Percentiles rank a stretch among this genome's conserved stretches.
Conservation (phyloP, 2,888 invertebrate species). For the Xylota segnis region DNA sequence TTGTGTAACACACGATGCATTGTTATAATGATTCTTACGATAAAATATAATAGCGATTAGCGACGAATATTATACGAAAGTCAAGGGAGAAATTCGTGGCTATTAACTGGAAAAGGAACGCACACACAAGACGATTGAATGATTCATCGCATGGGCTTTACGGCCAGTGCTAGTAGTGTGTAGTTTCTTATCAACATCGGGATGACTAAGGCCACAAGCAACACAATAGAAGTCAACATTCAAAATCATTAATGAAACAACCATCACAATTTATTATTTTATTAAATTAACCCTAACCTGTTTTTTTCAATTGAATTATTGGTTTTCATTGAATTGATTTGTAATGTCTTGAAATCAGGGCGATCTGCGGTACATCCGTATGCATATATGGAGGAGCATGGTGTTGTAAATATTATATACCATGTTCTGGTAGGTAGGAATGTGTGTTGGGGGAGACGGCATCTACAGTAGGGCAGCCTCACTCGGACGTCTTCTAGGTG, state of each 20-base stretch:
- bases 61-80: too few relatives aligned
- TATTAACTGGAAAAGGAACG: not conserved
- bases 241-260: constrained; percentile 1
- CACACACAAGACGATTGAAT: not conserved
- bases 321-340: not conserved
- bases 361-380: too few relatives aligned
- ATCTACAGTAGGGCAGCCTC: too few relatives aligned
- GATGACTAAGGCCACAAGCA: constrained; percentile 19
- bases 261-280: not conserved
- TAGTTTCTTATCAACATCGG: constrained; percentile 6
- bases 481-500: too few relatives aligned
- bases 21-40: too few relatives aligned
- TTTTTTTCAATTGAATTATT: not conserved
- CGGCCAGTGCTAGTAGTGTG: not conserved
- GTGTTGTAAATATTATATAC: too few relatives aligned
- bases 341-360: not conserved
- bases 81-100: not conserved
- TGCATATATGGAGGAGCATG: too few relatives aligned
- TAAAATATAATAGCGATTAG: too few relatives aligned
- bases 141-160: not conserved
- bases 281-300: constrained; percentile 2
- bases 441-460: too few relatives aligned
- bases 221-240: not conserved
- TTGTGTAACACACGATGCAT: too few relatives aligned
- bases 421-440: too few relatives aligned